phyloP scores from a whole-genome alignment of 2,888 invertebrate species.

The Phalera bucephala region DNA sequence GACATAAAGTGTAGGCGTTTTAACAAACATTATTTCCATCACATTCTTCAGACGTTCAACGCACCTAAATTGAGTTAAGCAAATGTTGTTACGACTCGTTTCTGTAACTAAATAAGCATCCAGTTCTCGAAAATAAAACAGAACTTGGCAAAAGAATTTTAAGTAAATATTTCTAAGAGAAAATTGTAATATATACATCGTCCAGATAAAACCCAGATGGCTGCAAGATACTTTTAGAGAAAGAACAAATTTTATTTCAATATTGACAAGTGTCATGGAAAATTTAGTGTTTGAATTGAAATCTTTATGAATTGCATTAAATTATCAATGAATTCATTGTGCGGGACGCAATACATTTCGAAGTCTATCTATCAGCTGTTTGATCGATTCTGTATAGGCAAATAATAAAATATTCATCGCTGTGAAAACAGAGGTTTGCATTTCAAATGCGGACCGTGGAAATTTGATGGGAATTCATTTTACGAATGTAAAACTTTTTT shows the following conservation, averaged over 20 bases:
- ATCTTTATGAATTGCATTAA: conserved; percentile 41
- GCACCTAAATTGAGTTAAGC: conserved; percentile 55
- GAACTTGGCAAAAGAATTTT: conserved; percentile 44
- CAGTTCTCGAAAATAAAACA: conserved; percentile 53
- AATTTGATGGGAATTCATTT: no score
- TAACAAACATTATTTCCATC: conserved; percentile 37
- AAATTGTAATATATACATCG: conserved; percentile 56
- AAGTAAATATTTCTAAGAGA: conserved; percentile 52
- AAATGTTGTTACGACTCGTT: conserved; percentile 55
- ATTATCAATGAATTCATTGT: conserved; percentile 33
- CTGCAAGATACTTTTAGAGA: conserved; percentile 39
- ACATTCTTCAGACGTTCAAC: conserved; percentile 58
- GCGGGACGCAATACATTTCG: conserved; percentile 11
- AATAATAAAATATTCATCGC: conserved; percentile 28
- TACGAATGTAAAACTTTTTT: no score
- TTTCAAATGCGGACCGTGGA: conserved; percentile 16
- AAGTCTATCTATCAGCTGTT: conserved; percentile 14
- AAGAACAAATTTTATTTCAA: conserved; percentile 47
- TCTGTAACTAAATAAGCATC: conserved; percentile 58
- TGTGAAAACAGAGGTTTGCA: conserved; percentile 16
- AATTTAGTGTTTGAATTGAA: conserved; percentile 44
- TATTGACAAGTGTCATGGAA: no score
- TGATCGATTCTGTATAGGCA: conserved; percentile 21
- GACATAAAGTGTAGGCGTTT: conserved; percentile 5
- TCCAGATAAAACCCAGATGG: conserved; percentile 57